These are phyloP conservation scores for Rotaria magnacalcarata DNA, from an alignment of 2,888 invertebrate genomes.

Conservation along the genomic window DNA sequence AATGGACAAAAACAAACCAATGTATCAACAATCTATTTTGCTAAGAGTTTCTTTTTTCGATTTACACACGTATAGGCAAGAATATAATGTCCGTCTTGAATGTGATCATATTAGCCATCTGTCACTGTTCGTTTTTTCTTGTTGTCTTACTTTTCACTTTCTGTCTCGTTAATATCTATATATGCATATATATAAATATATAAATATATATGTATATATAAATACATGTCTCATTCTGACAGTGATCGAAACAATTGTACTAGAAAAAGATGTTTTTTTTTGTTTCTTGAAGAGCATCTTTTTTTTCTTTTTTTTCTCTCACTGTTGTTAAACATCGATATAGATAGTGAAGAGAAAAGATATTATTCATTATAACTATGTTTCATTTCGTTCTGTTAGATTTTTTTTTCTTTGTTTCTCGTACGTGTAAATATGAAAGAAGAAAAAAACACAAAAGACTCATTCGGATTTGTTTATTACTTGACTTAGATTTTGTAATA, in stretches of 20 bases:
- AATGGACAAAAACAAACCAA: neutral
- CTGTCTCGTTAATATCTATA: neutral
- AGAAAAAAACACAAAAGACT: neutral
- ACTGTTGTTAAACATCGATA: neutral
- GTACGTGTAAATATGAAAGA: constrained; percentile 5
- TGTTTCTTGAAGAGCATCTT: neutral
- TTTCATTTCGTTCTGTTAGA: neutral
- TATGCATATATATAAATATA: neutral
- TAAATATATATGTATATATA: too few relatives aligned
- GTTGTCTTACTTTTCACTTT: neutral
- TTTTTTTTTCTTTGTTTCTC: neutral
- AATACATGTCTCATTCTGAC: neutral
- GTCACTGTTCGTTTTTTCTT: neutral
- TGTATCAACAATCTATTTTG: neutral
- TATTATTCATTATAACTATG: neutral
- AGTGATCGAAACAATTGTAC: neutral
- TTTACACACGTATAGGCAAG: neutral
- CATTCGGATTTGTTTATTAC: neutral
- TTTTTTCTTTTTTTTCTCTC: neutral
- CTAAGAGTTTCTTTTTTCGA: neutral
- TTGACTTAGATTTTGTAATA: neutral
- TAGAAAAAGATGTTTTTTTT: neutral
- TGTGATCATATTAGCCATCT: neutral
- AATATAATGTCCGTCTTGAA: neutral
- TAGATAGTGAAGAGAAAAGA: neutral